A percentile compares a stretch with the other conserved stretches of the same genome.
Evolutionary conservation across 2,113 vertebrate genomes (phyloP).

Genomic region (Eupsittula cactorum): DNA sequence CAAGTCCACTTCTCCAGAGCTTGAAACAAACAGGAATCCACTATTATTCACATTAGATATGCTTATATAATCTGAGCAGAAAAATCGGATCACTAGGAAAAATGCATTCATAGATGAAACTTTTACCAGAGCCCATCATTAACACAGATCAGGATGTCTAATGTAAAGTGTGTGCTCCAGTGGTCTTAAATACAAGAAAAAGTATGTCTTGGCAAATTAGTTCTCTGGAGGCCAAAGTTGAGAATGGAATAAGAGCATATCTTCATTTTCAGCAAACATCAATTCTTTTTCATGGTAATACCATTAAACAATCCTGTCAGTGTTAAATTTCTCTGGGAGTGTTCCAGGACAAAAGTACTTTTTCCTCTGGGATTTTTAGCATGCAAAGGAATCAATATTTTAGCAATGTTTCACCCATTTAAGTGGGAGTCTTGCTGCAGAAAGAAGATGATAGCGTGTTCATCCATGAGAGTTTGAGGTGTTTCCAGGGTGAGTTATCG

Average conservation of each 20-base stretch:
- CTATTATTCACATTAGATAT: slow-evolving; percentile 7
- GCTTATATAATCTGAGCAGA: background rate
- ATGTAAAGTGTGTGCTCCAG: slow-evolving; percentile 13
- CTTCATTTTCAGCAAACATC: slow-evolving; percentile 60
- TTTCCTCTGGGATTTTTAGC: background rate
- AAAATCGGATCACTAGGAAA: slow-evolving; percentile 39
- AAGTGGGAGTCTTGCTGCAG: background rate
- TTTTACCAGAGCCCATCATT: slow-evolving; percentile 4
- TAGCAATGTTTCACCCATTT: slow-evolving; percentile 8
- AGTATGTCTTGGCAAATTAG: slow-evolving; percentile 31
- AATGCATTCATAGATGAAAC: slow-evolving; percentile 20
- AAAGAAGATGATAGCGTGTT: background rate
- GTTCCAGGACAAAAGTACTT: slow-evolving; percentile 2
- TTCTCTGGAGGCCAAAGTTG: slow-evolving; percentile 56
- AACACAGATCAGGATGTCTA: slow-evolving; percentile 13
- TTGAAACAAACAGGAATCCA: background rate
- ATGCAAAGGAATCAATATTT: slow-evolving; percentile 24
- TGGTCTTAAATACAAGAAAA: slow-evolving; percentile 1
- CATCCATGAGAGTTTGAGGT: background rate
- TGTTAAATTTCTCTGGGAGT: slow-evolving; percentile 1
- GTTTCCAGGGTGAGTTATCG: background rate
- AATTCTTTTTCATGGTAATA: slow-evolving; percentile 22
- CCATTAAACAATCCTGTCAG: slow-evolving; percentile 37
- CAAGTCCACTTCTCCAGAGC: background rate
- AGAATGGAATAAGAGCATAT: slow-evolving; percentile 35